Evolutionary conservation across 2,797 vertebrate genomes (phyloP).

Genomic region (Morus bassanus): DNA sequence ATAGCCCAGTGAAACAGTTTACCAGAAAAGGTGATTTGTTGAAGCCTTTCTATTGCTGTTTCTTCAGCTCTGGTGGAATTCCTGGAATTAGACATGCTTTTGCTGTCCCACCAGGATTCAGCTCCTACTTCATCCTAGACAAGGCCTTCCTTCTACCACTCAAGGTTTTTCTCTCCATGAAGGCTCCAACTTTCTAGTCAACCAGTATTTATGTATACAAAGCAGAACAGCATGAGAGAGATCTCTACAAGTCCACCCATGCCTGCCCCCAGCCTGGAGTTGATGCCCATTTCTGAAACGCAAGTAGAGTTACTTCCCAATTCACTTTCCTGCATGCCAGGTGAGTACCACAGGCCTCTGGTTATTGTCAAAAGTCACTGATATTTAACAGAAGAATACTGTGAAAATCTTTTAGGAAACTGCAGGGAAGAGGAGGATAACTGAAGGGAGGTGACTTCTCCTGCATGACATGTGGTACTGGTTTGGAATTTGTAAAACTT

Average conservation of each 20-base stretch:
- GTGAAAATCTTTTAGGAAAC: neutral
- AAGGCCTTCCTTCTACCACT: neutral
- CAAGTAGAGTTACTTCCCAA: neutral
- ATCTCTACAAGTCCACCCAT: no score
- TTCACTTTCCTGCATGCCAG: neutral
- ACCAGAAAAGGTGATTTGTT: neutral
- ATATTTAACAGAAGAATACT: neutral
- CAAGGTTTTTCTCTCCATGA: neutral
- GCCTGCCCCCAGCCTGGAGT: neutral
- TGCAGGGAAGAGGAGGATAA: neutral
- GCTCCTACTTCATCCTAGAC: neutral
- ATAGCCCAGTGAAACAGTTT: neutral
- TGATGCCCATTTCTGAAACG: neutral
- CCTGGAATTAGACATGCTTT: neutral
- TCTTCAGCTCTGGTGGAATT: neutral
- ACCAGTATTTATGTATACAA: neutral
- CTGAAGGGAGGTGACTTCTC: neutral
- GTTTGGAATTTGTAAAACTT: neutral
- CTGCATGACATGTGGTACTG: fast-evolving
- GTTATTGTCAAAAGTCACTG: neutral
- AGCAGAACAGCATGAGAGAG: neutral
- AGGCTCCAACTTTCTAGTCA: neutral
- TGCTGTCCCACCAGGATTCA: neutral
- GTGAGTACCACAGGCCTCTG: neutral
- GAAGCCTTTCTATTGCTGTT: neutral